These are phyloP conservation scores for Tyto alba DNA, from an alignment of 2,113 vertebrate species.

Conservation along the genomic window DNA sequence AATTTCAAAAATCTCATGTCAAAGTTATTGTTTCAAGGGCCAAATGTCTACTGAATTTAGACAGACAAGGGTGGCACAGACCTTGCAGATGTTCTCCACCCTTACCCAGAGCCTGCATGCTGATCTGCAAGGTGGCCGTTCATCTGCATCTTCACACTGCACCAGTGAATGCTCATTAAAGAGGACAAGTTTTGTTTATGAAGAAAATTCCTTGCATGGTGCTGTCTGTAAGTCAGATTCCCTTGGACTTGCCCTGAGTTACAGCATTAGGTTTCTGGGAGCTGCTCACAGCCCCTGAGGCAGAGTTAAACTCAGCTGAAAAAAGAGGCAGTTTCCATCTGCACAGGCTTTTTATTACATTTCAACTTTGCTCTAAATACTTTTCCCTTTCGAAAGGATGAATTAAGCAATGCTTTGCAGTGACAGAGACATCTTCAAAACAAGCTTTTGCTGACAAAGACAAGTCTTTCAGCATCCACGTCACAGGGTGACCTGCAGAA, in stretches of 20 bases:
- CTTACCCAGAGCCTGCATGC: not conserved
- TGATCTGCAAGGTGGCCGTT: accelerated
- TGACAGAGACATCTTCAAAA: not conserved
- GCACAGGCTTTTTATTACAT: not conserved
- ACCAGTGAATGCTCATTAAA: accelerated
- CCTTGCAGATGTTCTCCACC: not conserved
- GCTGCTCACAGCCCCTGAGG: not conserved
- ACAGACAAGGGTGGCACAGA: not conserved
- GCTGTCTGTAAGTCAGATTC: not conserved
- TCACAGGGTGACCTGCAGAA: not conserved
- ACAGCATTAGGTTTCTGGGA: not conserved
- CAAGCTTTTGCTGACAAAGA: not conserved
- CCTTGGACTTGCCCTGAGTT: not conserved
- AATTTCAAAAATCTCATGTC: not conserved
- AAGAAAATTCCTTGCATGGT: not conserved
- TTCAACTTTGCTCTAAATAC: constrained; percentile 45
- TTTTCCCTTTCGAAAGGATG: not conserved
- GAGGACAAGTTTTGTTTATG: not conserved
- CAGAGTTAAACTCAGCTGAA: not conserved
- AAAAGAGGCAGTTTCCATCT: not conserved
- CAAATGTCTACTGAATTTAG: not conserved
- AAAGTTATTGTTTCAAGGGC: not conserved
- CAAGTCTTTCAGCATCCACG: not conserved
- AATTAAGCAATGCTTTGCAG: constrained; percentile 9
- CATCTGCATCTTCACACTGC: not conserved